Percentiles rank a stretch among this genome's conserved stretches.
phyloP scores from a whole-genome alignment of 2,888 invertebrate species.

The Vesta saturnalis region DNA sequence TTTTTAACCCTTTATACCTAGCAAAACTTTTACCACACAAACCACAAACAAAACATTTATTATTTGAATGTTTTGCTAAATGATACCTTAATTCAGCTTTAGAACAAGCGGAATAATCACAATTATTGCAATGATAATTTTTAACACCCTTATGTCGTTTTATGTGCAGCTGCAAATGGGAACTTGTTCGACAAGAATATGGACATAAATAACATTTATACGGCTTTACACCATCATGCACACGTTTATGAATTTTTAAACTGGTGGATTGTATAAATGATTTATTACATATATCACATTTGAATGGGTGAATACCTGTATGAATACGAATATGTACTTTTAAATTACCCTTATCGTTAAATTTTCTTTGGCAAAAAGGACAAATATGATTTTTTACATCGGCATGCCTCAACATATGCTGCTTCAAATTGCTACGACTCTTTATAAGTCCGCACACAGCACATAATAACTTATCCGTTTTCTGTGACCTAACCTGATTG shows the following conservation, averaged over 20 bases:
- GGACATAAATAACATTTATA: constrained; percentile 46
- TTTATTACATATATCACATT: constrained; percentile 45
- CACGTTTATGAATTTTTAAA: constrained; percentile 46
- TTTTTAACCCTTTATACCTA: constrained; percentile 50
- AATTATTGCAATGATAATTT: constrained; percentile 28
- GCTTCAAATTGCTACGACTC: constrained; percentile 12
- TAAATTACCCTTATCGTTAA: constrained; percentile 27
- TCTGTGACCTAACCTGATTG: background rate
- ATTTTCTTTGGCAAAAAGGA: constrained; percentile 13
- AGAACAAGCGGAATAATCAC: constrained; percentile 32
- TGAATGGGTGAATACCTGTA: constrained; percentile 19
- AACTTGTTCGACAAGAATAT: constrained; percentile 25
- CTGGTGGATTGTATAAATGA: constrained; percentile 45
- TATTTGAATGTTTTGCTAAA: constrained; percentile 50
- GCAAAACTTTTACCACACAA: constrained; percentile 52
- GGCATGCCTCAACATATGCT: constrained; percentile 20
- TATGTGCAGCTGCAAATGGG: constrained; percentile 27
- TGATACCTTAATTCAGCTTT: constrained; percentile 49
- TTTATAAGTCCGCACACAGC: constrained; percentile 26
- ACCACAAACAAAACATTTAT: constrained; percentile 52
- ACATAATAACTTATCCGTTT: too few species aligned
- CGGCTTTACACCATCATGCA: constrained; percentile 49
- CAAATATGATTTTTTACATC: constrained; percentile 16
- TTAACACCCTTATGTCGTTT: constrained; percentile 27
- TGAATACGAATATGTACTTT: constrained; percentile 22